Percentiles rank a stretch among this genome's conserved stretches.
Conservation (phyloP, 2,113 vertebrate genomes). For the Felis catus region F.catus_Fca126_mat1.0 CM031415.1:70202501-70203000, state of each 20-base stretch:
- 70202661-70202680: background rate
- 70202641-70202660: constrained; percentile 8
- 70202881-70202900: background rate
- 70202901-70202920: background rate
- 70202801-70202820: background rate
- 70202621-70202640: background rate
- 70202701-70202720: background rate
- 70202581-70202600: constrained; percentile 3
- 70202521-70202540: background rate
- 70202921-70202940: background rate
- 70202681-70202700: background rate
- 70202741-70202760: background rate
- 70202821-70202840: background rate
- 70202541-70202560: background rate
- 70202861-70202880: background rate
- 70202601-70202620: background rate
- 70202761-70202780: background rate
- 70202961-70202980: background rate
- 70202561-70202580: background rate
- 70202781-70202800: background rate
- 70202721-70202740: background rate
- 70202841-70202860: too few species aligned
- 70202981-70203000: background rate
- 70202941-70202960: background rate
- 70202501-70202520: background rate